Percentiles rank a stretch among this genome's conserved stretches.
Conservation (phyloP, 2,888 invertebrate species). For the Pachycephus smyrnensis region DNA sequence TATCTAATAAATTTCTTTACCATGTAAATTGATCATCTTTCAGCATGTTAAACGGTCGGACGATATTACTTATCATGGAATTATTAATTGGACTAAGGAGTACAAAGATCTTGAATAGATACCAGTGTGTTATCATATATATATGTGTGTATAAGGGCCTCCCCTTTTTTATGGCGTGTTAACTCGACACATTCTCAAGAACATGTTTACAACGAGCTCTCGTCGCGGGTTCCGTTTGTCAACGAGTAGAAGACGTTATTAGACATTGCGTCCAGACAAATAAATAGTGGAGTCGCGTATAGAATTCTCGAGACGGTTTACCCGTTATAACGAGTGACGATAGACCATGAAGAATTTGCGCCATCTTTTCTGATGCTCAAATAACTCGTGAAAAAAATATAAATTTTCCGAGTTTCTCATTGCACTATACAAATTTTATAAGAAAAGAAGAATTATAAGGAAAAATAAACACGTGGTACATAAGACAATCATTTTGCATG, state of each 20-base stretch:
- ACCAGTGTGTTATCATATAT: background rate
- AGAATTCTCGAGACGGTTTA: background rate
- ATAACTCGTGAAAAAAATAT: background rate
- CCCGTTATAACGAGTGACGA: background rate
- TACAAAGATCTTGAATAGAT: background rate
- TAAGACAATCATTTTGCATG: background rate
- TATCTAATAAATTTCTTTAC: background rate
- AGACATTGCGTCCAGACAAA: background rate
- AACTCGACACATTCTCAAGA: background rate
- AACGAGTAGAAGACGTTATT: background rate
- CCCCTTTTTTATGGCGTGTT: background rate
- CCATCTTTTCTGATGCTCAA: background rate
- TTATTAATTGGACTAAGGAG: background rate
- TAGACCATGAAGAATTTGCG: background rate
- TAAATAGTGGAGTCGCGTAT: background rate
- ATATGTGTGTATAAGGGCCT: background rate
- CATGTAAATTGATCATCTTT: background rate
- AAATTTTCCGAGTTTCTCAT: background rate
- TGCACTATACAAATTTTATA: background rate
- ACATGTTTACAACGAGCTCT: background rate
- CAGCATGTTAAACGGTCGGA: background rate
- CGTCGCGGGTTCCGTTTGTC: background rate
- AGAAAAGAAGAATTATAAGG: background rate
- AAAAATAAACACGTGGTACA: background rate
- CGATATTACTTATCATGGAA: background rate